Base-by-base conservation (phyloP, 2,797 vertebrate genomes). In the Tokudaia tokunoshimensis region DNA sequence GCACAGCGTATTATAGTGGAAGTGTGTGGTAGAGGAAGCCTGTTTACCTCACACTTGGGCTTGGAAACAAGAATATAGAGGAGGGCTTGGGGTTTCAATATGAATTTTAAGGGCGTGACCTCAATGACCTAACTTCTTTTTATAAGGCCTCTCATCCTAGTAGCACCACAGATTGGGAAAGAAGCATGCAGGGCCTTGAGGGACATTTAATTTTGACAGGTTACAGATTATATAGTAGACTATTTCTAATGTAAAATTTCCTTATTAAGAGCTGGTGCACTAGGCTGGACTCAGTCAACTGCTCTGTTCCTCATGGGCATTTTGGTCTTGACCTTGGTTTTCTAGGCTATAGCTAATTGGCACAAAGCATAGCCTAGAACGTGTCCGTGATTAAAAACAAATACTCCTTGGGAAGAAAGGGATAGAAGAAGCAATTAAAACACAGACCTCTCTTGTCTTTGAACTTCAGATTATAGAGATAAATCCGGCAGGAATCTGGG, bases 341-440 rank as follows among this genome's bases (percentile, higher is more conserved):
- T 13, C 0, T 19, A 74, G 59, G 11, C 19, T 59, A n/a, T 11
- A 26, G n/a, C 5, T 17, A 2, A 29, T 89, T 93, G 57, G 44
- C 2, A 20, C 63, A 65, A 92, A 83, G 79, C 44, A 47, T 14
- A 65, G 67, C 47, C 63, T 91, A 80, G 63, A 47, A 59, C 4
- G 29, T 41, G 50, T 37, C 93, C 20, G 63, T 57, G 75, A 78
- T 81, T 95, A 65, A 93, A 93, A 91, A 57, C 34, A 76, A 91
- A 78, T 22, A 57, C 15, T 74, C 55, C 37, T 47, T 89, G 61
- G 74, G 93, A 90, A 92, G 47, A 55, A 92, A 94, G 34, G 12
- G 47, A 50, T n/a, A 67, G 55, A 12, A 74, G 50, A 91, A 76
- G 52, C 94, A 89, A 84, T 59, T 26, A 47, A 80, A 65, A 84